Evolutionary conservation across 1,140 invertebrate genomes (phyloP), one percentile per base, ranked within the genome.

Genomic region (Wasmannia auropunctata): DNA sequence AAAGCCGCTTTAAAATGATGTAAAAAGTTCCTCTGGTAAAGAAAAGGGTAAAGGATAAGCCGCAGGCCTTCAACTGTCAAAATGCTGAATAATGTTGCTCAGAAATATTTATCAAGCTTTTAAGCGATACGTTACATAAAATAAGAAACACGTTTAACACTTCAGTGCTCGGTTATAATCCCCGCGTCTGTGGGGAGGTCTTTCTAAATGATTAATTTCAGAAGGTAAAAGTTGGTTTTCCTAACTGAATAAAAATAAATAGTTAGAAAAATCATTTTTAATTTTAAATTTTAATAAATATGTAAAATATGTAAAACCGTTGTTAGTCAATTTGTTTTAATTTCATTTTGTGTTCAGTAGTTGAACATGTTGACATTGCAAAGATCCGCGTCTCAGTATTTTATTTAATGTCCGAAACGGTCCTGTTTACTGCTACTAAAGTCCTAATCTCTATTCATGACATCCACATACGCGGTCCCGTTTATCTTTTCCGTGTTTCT

Each of bases 401-500:
- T 65, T n/a, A 49, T 40, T 28, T 54, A 67, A 43, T 67, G 16
- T 37, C 25, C 8, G 22, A 37, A 79, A 54, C 19, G 40, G 16
- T 8, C 8, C n/a, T 28, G 63, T 80, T 80, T 69, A 69, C 46
- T 11, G 11, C 11, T 51, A 40, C 31, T 74, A 74, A 22, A 85
- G 5, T 40, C 11, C 22, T 76, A 85, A 85, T 22, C 72, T 54
- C 72, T 85, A 62, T 69, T 69, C 77, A 80, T 28, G 77, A 54
- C 62, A 16, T 16, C 28, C 43, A 40, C 11, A 67, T 69, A 80
- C 6, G 49, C 22, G 5, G 19, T 49, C 63, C 56, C 31, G 43
- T 79, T 80, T 86, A 58, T 79, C 72, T 72, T 58, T 63, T 69
- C 43, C 25, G 34, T 31, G 56, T 43, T 76, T 46, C 86, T 56